Base-by-base conservation (phyloP, 1,140 invertebrate species). In the Drosophila equinoxialis region DNA sequence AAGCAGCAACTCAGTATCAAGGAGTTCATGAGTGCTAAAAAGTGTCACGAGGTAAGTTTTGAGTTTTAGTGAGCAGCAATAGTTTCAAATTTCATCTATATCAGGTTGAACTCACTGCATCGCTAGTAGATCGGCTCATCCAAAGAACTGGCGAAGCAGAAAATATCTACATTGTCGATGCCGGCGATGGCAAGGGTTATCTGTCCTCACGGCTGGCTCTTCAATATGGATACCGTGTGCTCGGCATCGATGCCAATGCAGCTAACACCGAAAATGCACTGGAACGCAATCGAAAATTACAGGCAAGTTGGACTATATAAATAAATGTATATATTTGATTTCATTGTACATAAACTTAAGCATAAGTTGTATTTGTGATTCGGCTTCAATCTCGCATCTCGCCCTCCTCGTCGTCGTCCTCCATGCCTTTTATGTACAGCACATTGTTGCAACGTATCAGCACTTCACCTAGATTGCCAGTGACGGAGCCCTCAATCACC, bases 371-470 rank as follows among this genome's bases (percentile, higher is more conserved):
- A 37, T 41, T 71, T 23, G 62, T 6, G 60, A 26, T 59, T 42
- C 13, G 11, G 30, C 35, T 30, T 68, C 11, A 98, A 91, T 99
- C 98, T 90, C 96, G 97, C 96, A 98, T 99, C 94, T 99, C 97
- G 17, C 97, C 98, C 93, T 98, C 98, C 93, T 99, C 98, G 92
- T 99, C 98, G 91, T 99, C 98, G 92, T 99, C 99, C 84, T 99
- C 98, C 3, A 97, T 96, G 4, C 98, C 98, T 93, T 98, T 93
- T 59, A 99, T 97, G 90, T 99, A 99, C 67, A 99, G 93, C 3
- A 99, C 97, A 94, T 99, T 99, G 92, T 99, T 99, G 94, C 99
- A 99, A 83, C 98, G 95, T 65, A 99, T 97, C 4, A 99, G 93
- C 63, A 99, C 97, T 95, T 99, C 99, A 17, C 99, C 99, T 4